These are phyloP conservation scores for Calcarius lapponicus DNA, from an alignment of 2,797 vertebrate genomes.

Conservation along the genomic window DNA sequence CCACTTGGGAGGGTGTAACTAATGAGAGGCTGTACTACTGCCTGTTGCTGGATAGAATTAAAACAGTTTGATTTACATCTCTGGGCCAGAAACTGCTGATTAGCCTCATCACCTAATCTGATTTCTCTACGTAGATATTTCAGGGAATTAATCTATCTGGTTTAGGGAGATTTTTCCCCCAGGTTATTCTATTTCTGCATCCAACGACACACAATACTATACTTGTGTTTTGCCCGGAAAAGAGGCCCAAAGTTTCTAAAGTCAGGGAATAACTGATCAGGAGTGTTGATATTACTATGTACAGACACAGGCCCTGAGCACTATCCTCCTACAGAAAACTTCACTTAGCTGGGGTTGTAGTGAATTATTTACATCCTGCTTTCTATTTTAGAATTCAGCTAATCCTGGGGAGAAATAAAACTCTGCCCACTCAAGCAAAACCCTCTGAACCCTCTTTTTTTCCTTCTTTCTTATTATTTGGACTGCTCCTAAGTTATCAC, in stretches of 20 bases:
- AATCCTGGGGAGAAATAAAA: background rate
- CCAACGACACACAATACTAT: background rate
- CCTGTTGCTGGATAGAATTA: background rate
- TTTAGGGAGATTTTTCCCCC: background rate
- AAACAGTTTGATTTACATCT: background rate
- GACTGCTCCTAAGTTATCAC: background rate
- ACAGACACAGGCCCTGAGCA: background rate
- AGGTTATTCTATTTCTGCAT: background rate
- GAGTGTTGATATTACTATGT: background rate
- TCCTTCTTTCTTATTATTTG: background rate
- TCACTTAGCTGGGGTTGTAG: background rate
- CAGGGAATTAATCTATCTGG: background rate
- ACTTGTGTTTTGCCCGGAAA: background rate
- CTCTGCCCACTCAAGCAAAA: background rate
- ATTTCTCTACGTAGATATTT: background rate
- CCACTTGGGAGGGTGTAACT: background rate
- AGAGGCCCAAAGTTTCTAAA: background rate
- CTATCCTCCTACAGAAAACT: background rate
- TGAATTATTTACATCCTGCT: conserved; percentile 8
- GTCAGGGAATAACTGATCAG: background rate
- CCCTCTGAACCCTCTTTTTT: background rate
- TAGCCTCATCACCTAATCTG: background rate
- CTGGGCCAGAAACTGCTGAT: background rate
- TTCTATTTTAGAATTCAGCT: background rate
- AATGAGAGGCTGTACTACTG: background rate